These are phyloP conservation scores for Sinhomidia bicolor DNA, from an alignment of 2,888 invertebrate genomes.

Conservation along the genomic window DNA sequence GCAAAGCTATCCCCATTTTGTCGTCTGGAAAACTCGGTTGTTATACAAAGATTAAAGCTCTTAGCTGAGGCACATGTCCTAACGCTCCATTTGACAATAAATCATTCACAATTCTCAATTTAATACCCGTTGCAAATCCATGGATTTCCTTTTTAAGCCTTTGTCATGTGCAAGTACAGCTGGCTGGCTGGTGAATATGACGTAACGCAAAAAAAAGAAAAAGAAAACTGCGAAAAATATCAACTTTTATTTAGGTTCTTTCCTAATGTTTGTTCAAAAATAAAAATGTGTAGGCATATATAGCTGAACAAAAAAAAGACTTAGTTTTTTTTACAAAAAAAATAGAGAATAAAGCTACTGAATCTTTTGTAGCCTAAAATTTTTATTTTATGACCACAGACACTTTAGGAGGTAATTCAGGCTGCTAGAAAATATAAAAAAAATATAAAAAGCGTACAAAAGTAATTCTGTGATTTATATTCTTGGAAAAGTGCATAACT, in stretches of 20 bases:
- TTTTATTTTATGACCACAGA: conserved; percentile 8
- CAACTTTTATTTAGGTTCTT: neutral
- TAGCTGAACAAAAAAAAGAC: neutral
- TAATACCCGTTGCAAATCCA: conserved; percentile 71
- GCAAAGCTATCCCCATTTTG: conserved; percentile 3
- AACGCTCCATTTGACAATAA: conserved; percentile 70
- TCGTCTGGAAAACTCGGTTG: neutral
- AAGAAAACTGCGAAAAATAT: conserved; percentile 23
- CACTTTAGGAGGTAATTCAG: neutral
- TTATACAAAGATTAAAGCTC: conserved; percentile 29
- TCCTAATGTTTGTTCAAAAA: neutral
- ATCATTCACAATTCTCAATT: conserved; percentile 73
- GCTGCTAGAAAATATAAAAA: neutral
- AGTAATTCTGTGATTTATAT: conserved; percentile 23
- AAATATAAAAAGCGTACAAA: neutral
- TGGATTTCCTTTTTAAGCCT: conserved; percentile 69
- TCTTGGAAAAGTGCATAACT: conserved; percentile 26
- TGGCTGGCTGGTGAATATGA: conserved; percentile 68
- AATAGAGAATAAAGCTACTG: too few species aligned
- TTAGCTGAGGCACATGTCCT: conserved; percentile 25
- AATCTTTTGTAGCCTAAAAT: neutral
- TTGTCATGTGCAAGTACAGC: conserved; percentile 63
- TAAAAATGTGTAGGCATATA: neutral
- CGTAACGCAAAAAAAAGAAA: conserved; percentile 25
- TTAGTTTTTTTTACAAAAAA: neutral